Evolutionary conservation across 2,113 vertebrate species (phyloP), one percentile per base, ranked within the genome.

Genomic region (Lethenteron reissneri): DNA sequence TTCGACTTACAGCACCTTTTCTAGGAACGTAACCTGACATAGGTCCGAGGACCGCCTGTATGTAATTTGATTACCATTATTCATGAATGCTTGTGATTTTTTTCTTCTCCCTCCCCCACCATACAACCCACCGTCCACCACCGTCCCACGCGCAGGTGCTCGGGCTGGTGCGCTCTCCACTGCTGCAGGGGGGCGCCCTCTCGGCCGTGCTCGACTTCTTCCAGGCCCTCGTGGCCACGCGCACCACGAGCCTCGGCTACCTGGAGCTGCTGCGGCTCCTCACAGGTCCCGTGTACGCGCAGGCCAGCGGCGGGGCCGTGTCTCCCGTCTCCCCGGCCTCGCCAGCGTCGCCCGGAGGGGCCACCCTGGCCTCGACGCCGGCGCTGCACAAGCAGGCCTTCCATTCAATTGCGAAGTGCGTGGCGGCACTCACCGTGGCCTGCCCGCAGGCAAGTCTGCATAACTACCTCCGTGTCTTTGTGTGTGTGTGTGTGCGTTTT

Each of bases 101-200:
- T 41, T 41, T 41, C 41, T 41, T 41, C 41, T 41, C 41, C 6
- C 41, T 41, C 41, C 41, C 41, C 41, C 41, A 41, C 41, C 41
- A 41, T 41, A 41, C 41, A 41, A 41, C 41, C 6, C 41, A 7
- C 41, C 41, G 41, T 41, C 41, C 41, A 41, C 41, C 41, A 41
- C 41, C 41, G 41, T 41, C 64, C 64, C 64, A 17, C 9, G 11
- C 64, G 21, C 64, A n/a, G n/a, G 64, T 68, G 11, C n/a, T 94
- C 13, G 79, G 78, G 68, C 79, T 95, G 13, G 84, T 95, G 57
- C 85, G 83, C 70, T 97, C 88, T 0, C 88, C 91, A 0, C 77
- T 97, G 75, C 83, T 97, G 13, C 90, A 95, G 19, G 84, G 85
- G 0, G 84, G 85, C 0, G 85, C 85, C 0, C 80, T 97, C 58